Percentiles rank a stretch among this genome's conserved stretches.
Conservation (phyloP, 2,888 invertebrate genomes). For the Melanchra persicariae region DNA sequence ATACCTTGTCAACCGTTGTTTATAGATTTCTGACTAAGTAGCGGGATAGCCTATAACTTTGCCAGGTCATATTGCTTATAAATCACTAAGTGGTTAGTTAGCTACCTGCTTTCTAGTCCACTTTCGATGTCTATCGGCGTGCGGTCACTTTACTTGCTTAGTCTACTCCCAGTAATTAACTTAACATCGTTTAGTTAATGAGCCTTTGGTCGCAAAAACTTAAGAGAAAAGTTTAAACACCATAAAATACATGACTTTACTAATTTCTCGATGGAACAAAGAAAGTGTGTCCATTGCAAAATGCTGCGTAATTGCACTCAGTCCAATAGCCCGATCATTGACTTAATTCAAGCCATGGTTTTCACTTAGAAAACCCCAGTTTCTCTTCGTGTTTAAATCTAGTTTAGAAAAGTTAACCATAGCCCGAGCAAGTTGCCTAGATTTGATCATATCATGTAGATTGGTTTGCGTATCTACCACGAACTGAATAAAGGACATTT, state of each 20-base stretch:
- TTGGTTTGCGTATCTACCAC: not conserved
- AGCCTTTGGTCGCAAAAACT: conserved; percentile 6
- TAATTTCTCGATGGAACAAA: conserved; percentile 17
- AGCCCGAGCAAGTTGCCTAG: not conserved
- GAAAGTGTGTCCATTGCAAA: conserved; percentile 19
- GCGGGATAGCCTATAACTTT: not conserved
- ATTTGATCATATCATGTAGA: conserved; percentile 2
- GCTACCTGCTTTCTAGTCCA: conserved; percentile 57
- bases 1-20: not conserved
- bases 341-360: conserved; percentile 20
- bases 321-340: not conserved
- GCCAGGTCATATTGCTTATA: conserved; percentile 26
- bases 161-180: conserved; percentile 20
- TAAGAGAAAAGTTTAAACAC: conserved; percentile 10
- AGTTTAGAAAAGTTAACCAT: conserved; percentile 1
- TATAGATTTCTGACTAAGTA: not conserved
- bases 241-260: conserved; percentile 2
- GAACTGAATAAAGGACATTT: too few relatives aligned
- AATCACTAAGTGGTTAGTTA: conserved; percentile 27
- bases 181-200: conserved; percentile 31
- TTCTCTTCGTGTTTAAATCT: conserved; percentile 19
- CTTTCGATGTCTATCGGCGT: conserved; percentile 55
- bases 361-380: conserved; percentile 42
- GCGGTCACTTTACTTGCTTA: conserved; percentile 48
- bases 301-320: not conserved